Base-by-base conservation (phyloP, 1,140 invertebrate genomes). In the Yoshiicerus persimilis region DNA sequence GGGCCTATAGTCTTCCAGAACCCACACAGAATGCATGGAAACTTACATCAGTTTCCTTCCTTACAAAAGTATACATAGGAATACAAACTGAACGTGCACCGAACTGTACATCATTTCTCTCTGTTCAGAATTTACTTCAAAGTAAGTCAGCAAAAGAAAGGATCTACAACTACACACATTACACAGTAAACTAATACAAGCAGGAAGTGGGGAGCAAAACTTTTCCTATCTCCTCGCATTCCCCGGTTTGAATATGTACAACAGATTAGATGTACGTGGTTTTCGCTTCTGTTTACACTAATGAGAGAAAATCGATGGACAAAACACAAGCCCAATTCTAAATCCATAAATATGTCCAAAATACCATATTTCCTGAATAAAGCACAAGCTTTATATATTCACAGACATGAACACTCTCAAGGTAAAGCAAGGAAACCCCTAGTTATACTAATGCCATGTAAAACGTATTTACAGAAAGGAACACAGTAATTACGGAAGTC, bases 251-350 rank as follows among this genome's bases (percentile, higher is more conserved):
- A 56, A 56, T 56, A 56, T 56, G 47, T 56, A 56, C 47, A 56
- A 4, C 47, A 56, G 47, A 56, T 56, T 56, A 56, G 47, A 56
- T 56, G 13, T 9, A 34, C 13, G 32, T 36, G 10, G 13, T 36
- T n/a, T 25, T 25, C 23, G 23, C 64, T 30, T 70, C 64, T 66
- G n/a, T 77, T 34, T 36, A 80, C 39, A 75, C 87, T 88, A 88
- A 88, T 88, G 87, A 88, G 87, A 77, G 87, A 88, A 88, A 86
- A 88, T 88, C 87, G 87, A 88, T 88, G 84, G 9, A 39, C 41
- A 88, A 77, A 86, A 86, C 83, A 38, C 75, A 80, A 23, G 9
- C 75, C 34, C 30, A 36, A 80, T 36, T 70, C 27, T 27, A 84
- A 30, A 25, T 47, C n/a, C 41, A 84, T 84, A 84, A 16, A 86